Percentiles rank a stretch among this genome's conserved stretches.
Conservation (phyloP, 2,888 invertebrate species). For the Scaptodrosophila latifasciaeformis region DNA sequence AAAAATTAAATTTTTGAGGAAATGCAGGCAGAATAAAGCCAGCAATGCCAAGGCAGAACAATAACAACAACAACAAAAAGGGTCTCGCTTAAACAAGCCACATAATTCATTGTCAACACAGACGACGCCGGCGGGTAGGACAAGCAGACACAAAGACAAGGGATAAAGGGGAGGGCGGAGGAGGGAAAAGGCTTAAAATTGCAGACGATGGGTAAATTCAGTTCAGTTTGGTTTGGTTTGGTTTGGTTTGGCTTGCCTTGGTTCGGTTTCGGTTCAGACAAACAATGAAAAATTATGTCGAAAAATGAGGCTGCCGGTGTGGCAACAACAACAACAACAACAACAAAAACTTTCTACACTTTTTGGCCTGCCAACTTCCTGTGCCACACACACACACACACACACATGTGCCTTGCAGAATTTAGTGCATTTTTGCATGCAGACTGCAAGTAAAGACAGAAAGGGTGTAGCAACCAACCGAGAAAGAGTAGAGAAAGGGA, state of each 20-base stretch:
- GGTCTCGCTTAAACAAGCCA: constrained; percentile 16
- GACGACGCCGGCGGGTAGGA: not conserved
- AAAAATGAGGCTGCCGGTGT: constrained; percentile 11
- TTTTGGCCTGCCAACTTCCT: constrained; percentile 9
- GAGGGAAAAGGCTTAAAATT: constrained; percentile 10
- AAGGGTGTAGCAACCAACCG: no score
- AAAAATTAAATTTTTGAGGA: constrained; percentile 7
- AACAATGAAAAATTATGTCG: constrained; percentile 59
- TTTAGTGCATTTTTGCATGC: constrained; percentile 41
- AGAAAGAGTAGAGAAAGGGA: no score
- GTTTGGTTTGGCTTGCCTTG: no score
- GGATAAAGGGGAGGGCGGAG: not conserved
- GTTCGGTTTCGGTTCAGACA: constrained; percentile 23
- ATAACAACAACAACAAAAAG: constrained; percentile 11
- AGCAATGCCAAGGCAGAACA: constrained; percentile 5
- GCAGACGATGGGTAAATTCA: constrained; percentile 36
- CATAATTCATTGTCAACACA: constrained; percentile 55
- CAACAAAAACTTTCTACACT: constrained; percentile 44
- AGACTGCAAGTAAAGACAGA: not conserved
- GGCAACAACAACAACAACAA: not conserved
- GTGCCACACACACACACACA: not conserved
- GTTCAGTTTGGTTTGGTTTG: no score
- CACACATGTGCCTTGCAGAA: constrained; percentile 16
- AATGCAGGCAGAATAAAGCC: constrained; percentile 10
- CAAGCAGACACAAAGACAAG: no score